Base-by-base conservation (phyloP, 2,113 vertebrate genomes). In the Salvelinus sp. region DNA sequence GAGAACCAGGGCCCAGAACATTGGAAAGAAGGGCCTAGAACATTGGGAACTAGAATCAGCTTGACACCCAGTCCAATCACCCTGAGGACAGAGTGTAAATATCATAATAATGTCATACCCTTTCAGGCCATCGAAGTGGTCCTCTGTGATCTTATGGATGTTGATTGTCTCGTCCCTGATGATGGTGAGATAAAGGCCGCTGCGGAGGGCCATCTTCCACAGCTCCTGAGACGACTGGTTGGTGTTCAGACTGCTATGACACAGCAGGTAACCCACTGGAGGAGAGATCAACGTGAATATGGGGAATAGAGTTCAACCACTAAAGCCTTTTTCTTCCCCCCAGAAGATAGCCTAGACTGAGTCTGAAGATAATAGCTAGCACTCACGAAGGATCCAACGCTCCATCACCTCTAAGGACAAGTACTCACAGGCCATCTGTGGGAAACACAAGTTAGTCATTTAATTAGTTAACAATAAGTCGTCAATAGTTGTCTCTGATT, bases 301-400 rank as follows among this genome's bases (percentile, higher is more conserved):
- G 48, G 13, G 10, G 14, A 38, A 44, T 9, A 44, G 54, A 6
- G 54, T 18, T 3, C 50, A 54, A 18, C 28, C 5, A 65, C 57
- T 47, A 25, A 72, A 62, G 16, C 38, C 30, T 6, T 6, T 38
- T 20, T 20, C n/a, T 33, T 5, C 25, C 27, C 27, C 27, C 2
- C 6, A 44, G 9, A 22, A 3, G 10, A 3, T 3, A 14, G 54
- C 54, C 18, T 6, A 57, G 16, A 57, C 4, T 1, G 20, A 1
- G 54, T 57, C 54, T 2, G 2, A 12, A 69, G 64, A 16, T 65
- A 25, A 3, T 62, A 7, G 71, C 22, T 47, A 76, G 50, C 70
- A 95, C 96, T 95, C 90, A 99, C 97, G 81, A 38, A 96, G 86
- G 76, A 99, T 96, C 97, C 97, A 99, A 60, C 95, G 94, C 85